Evolutionary conservation across 1,140 invertebrate species (phyloP).

Genomic region (Danaus melanippus): DNA sequence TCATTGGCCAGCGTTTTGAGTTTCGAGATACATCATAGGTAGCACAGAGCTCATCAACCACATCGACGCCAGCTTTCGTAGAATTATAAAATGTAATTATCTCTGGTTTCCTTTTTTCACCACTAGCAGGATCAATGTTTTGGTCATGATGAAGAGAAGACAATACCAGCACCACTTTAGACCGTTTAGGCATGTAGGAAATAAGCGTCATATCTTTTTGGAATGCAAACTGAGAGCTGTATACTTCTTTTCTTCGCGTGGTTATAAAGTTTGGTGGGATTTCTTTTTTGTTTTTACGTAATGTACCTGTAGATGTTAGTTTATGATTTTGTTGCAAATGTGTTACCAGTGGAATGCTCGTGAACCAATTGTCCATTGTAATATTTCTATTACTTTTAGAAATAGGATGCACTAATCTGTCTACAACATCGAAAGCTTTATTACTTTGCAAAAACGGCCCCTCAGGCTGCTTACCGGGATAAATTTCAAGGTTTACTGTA

Average conservation of each 20-base stretch:
- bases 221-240: conserved; percentile 28
- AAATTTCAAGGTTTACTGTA: conserved; percentile 29
- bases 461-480: conserved; percentile 23
- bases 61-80: conserved; percentile 42
- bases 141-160: conserved; percentile 23
- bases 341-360: conserved; percentile 31
- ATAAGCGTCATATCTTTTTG: conserved; percentile 25
- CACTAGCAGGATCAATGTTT: conserved; percentile 11
- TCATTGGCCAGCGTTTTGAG: conserved; percentile 33
- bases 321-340: conserved; percentile 27
- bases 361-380: conserved; percentile 21
- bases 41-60: conserved; percentile 32
- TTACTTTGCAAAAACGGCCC: conserved; percentile 7
- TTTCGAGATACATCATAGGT: conserved; percentile 33
- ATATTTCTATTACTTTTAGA: conserved; percentile 26
- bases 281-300: conserved; percentile 63
- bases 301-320: conserved; percentile 52
- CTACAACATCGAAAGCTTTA: conserved; percentile 14
- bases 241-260: too few species aligned
- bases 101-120: conserved; percentile 42
- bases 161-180: conserved; percentile 28
- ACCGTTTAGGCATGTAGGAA: conserved; percentile 31
- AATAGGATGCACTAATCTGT: conserved; percentile 18
- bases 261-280: conserved; percentile 22
- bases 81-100: conserved; percentile 53